A percentile compares a stretch with the other conserved stretches of the same genome.
These are phyloP conservation scores for Liolophura sinensis DNA, from an alignment of 1,140 invertebrate genomes.

Conservation along the genomic window DNA sequence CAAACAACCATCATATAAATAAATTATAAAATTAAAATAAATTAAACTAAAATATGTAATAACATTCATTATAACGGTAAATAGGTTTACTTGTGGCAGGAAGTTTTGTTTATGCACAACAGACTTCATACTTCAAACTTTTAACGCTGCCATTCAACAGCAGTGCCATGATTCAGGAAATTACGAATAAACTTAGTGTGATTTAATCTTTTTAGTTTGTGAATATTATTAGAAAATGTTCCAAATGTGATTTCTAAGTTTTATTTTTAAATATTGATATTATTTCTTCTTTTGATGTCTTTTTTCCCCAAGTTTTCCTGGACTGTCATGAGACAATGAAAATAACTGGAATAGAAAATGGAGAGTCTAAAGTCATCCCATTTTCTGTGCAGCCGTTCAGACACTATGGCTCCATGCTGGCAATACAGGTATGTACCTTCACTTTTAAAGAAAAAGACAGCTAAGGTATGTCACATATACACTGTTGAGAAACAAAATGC, in stretches of 20 bases:
- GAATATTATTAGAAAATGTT: neutral
- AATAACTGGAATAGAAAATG: conserved; percentile 15
- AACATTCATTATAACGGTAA: no score
- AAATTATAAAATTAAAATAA: no score
- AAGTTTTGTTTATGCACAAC: no score
- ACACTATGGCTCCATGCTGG: conserved; percentile 27
- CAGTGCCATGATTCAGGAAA: neutral
- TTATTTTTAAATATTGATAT: neutral
- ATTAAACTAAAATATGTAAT: no score
- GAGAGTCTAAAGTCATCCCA: conserved; percentile 3
- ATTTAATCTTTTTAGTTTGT: neutral
- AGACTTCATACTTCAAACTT: no score
- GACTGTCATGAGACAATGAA: conserved; percentile 31
- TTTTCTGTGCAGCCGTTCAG: conserved; percentile 26
- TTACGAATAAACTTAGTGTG: neutral
- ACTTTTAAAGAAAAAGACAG: neutral
- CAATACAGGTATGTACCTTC: conserved; percentile 18
- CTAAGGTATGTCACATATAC: neutral
- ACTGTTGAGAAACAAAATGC: neutral
- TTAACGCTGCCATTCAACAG: neutral
- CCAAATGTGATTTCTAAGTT: neutral
- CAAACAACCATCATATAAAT: no score
- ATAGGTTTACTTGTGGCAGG: no score
- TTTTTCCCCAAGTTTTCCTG: conserved; percentile 22
- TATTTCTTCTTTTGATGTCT: conserved; percentile 9